Conservation (phyloP, 2,888 invertebrate genomes). For the Rhagium mordax region DNA sequence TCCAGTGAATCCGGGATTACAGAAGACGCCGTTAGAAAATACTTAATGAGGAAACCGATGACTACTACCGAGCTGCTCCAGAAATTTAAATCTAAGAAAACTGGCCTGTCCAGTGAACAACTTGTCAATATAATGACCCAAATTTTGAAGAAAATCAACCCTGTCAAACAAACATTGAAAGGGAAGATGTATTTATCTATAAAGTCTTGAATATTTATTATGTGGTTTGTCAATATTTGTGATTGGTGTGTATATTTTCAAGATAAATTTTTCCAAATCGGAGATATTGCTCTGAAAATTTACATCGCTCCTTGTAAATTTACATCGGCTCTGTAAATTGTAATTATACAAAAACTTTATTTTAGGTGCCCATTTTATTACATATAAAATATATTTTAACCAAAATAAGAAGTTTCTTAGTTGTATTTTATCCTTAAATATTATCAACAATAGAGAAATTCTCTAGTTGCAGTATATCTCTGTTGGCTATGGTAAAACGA, state of each 20-base stretch:
- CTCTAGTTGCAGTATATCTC: too few species aligned
- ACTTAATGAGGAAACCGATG: conserved; percentile 97
- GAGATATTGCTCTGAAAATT: too few species aligned
- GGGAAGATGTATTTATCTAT: conserved; percentile 96
- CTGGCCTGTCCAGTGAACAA: conserved; percentile 91
- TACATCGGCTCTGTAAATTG: too few species aligned
- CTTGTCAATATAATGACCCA: conserved; percentile 95
- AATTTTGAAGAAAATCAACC: conserved; percentile 95
- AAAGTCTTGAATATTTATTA: conserved; percentile 71
- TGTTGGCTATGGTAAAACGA: too few species aligned
- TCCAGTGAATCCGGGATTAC: conserved; percentile 90
- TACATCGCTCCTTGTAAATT: too few species aligned
- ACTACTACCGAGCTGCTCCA: conserved; percentile 96
- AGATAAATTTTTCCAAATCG: not conserved
- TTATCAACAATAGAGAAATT: too few species aligned
- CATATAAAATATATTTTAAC: conserved; percentile 10
- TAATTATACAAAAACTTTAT: not conserved
- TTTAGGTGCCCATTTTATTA: not conserved
- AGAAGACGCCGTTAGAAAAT: conserved; percentile 94
- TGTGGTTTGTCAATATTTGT: not conserved
- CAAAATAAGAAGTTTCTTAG: not conserved
- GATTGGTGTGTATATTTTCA: not conserved
- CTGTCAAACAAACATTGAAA: conserved; percentile 91
- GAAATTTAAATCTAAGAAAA: conserved; percentile 96
- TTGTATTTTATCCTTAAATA: not conserved